A percentile compares a stretch with the other conserved stretches of the same genome.
These are phyloP conservation scores for Ceratitis capitata DNA, from an alignment of 1,140 invertebrate species.

Conservation along the genomic window DNA sequence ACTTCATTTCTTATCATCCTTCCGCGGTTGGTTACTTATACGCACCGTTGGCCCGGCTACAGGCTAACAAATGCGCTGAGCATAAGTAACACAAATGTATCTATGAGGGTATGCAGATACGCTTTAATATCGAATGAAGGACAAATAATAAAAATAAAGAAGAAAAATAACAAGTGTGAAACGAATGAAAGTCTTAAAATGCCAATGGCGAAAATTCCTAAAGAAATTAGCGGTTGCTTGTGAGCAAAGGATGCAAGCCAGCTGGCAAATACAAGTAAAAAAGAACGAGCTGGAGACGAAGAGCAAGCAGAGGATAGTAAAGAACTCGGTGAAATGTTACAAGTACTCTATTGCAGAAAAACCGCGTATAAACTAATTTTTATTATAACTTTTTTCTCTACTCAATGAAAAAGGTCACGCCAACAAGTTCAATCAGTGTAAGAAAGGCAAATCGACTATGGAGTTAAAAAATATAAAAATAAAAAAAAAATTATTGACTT, in stretches of 20 bases:
- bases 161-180: neutral
- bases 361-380: neutral
- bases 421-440: neutral
- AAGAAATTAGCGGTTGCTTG: neutral
- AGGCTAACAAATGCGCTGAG: neutral
- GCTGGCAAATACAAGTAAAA: neutral
- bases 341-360: neutral
- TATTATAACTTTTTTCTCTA: neutral
- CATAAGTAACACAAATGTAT: neutral
- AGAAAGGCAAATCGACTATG: neutral
- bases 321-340: neutral
- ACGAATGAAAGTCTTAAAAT: neutral
- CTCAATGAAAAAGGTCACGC: neutral
- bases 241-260: neutral
- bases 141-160: neutral
- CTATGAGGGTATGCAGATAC: neutral
- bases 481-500: neutral
- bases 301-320: neutral
- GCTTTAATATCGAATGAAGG: neutral
- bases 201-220: conserved; percentile 13
- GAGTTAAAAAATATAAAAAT: neutral
- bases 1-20: conserved; percentile 26
- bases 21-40: neutral
- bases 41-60: neutral
- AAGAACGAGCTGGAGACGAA: neutral